Percentiles rank a stretch among this genome's conserved stretches.
Conservation (phyloP, 2,888 invertebrate genomes). For the Macroteleia sp. region DNA sequence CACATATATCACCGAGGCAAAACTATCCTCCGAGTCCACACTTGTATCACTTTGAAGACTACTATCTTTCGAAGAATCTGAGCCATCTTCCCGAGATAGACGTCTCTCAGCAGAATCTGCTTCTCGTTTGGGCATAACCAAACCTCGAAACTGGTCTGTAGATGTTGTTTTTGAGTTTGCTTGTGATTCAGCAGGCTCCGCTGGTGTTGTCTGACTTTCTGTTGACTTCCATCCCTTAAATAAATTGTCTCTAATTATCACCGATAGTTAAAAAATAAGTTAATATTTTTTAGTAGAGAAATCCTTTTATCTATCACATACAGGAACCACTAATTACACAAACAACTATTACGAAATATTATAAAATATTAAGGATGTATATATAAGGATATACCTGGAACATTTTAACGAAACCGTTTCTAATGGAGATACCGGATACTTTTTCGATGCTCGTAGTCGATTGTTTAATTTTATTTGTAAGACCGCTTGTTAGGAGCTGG, state of each 20-base stretch:
- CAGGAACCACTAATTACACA: too few species aligned
- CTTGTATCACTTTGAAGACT: constrained; percentile 97
- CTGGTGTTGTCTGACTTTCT: constrained; percentile 69
- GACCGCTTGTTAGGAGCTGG: constrained; percentile 90
- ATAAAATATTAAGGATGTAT: too few species aligned
- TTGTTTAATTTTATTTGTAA: constrained; percentile 92
- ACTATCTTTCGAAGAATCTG: constrained; percentile 94
- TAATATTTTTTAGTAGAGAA: too few species aligned
- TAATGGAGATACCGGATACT: constrained; percentile 88
- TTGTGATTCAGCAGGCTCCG: constrained; percentile 30
- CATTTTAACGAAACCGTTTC: constrained; percentile 92
- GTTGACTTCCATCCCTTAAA: constrained; percentile 77
- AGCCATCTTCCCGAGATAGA: constrained; percentile 93
- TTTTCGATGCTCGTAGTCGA: constrained; percentile 93
- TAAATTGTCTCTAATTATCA: not conserved
- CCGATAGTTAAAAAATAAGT: too few species aligned
- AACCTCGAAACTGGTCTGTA: constrained; percentile 61
- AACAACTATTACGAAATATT: too few species aligned
- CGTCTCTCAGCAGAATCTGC: constrained; percentile 86
- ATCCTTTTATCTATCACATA: too few species aligned
- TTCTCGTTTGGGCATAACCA: constrained; percentile 71
- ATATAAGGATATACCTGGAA: too few species aligned
- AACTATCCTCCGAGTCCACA: constrained; percentile 96
- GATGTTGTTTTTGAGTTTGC: constrained; percentile 30
- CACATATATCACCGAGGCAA: constrained; percentile 95